Base-by-base conservation (phyloP, 2,113 vertebrate genomes). In the Eurypyga helias region DNA sequence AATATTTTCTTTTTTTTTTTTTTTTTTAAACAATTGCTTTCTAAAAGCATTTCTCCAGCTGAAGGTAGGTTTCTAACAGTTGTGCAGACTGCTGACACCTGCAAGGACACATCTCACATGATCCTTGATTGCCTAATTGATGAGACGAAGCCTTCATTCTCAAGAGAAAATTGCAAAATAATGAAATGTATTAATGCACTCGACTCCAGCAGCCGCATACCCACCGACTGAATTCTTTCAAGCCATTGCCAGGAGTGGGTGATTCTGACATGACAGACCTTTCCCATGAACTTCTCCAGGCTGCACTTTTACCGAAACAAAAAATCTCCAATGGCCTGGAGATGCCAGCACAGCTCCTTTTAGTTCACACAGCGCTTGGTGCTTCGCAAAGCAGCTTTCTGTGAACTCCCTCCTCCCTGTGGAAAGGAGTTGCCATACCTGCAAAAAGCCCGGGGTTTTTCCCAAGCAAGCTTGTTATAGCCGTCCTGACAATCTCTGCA, bases 121-220 rank as follows among this genome's bases (percentile, higher is more conserved):
- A 67, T 31, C 66, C 43, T 65, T 52, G 28, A 25, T 38, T 92
- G 31, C 71, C 52, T 66, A 77, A 72, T 72, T 71, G 48, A 16
- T 51, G 73, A 91, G 89, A 92, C 1, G 21, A 96, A 87, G 36
- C 45, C 66, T 72, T 61, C 54, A 19, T 92, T 93, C 85, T 87
- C 79, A 25, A 80, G 43, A 91, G 55, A 90, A 85, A 65, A 85
- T 51, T 31, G 16, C 36, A 82, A 95, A 93, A 77, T 94, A 94
- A 93, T 55, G 62, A 87, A 93, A 96, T 18, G n/a, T 82, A 65
- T 89, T 94, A 82, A 75, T 58, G 80, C 6, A 5, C 41, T 61
- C 7, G 16, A 80, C 60, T 96, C 73, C 55, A 38, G 43, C 36
- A 78, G 72, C 38, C 17, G 18, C 1, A 0, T 55, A 25, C 34